Evolutionary conservation across 2,797 vertebrate species (phyloP), one percentile per base, ranked within the genome.

Genomic region (Falco columbarius): DNA sequence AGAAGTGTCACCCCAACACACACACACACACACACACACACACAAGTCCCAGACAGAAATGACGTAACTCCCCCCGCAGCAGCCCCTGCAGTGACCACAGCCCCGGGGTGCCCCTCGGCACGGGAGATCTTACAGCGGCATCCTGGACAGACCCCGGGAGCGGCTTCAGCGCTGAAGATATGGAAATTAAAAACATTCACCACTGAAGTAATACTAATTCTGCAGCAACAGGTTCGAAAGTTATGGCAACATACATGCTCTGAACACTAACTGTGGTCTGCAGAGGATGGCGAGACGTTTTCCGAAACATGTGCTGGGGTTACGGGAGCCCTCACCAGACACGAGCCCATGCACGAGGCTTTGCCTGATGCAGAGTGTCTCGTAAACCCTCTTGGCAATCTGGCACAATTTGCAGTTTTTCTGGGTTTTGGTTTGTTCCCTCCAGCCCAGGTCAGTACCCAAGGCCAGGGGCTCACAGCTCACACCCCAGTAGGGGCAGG

Each of bases 341-440:
- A 12, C 22, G 6, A 61, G 42, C 73, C 66, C 34, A 1, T 5
- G 32, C 20, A 5, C 1, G 1, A 27, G 82, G 76, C 66, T 34
- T 27, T 2, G 1, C 8, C 88, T 20, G 65, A 13, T 30, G 89
- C 63, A 66, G 73, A 54, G 73, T 12, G 5, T 26, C 75, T 65
- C 62, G 1, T 4, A 26, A 58, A 16, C 56, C 42, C 58, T 10
- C 59, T 34, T 8, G 2, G 21, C 20, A 4, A 83, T 90, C 88
- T 95, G 96, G 93, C 65, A 96, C 93, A 96, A 95, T 91, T 95
- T 96, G 92, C 96, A 93, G 81, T 96, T 95, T 91, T 93, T 84
- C 86, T 81, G 91, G 77, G 67, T 61, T 93, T 89, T 16, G 74
- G 74, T 94, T 92, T 75, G 91, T 62, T 81, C 73, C 87, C 70